Evolutionary conservation across 2,888 invertebrate genomes (phyloP).

Genomic region (Drosophila acutilabella): DNA sequence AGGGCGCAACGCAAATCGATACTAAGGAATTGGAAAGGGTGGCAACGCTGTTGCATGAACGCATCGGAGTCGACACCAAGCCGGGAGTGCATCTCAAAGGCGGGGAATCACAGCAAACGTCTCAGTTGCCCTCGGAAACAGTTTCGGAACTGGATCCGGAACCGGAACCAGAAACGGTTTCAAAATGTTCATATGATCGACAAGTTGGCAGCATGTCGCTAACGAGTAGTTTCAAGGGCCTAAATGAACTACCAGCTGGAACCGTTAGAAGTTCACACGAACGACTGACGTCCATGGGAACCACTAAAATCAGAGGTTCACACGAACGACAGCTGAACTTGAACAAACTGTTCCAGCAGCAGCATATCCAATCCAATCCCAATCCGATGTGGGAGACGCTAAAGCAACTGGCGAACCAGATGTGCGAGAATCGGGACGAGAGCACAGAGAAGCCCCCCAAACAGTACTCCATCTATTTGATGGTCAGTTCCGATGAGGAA

Average conservation of each 20-base stretch:
- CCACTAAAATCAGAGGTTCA: neutral
- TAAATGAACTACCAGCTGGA: neutral
- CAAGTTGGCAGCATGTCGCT: neutral
- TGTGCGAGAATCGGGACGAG: conserved; percentile 36
- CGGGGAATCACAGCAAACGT: neutral
- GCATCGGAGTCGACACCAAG: neutral
- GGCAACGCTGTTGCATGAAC: conserved; percentile 5
- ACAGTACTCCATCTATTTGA: conserved; percentile 53
- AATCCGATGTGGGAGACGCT: conserved; percentile 44
- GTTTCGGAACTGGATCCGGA: neutral
- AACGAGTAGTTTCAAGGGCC: too few relatives aligned
- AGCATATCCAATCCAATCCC: neutral
- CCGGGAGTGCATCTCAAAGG: conserved; percentile 3
- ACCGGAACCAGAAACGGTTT: too few relatives aligned
- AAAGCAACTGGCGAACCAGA: conserved; percentile 45
- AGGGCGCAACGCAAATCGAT: neutral
- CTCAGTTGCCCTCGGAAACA: neutral
- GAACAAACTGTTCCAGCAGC: conserved; percentile 34
- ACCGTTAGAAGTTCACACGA: neutral
- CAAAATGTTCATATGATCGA: neutral
- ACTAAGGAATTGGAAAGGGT: neutral
- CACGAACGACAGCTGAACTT: conserved; percentile 42
- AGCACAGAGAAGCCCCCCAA: conserved; percentile 14
- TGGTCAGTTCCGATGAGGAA: conserved; percentile 58
- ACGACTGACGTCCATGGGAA: too few relatives aligned